Conservation (phyloP, 1,140 invertebrate species). For the Drosophila nebulosa region DNA sequence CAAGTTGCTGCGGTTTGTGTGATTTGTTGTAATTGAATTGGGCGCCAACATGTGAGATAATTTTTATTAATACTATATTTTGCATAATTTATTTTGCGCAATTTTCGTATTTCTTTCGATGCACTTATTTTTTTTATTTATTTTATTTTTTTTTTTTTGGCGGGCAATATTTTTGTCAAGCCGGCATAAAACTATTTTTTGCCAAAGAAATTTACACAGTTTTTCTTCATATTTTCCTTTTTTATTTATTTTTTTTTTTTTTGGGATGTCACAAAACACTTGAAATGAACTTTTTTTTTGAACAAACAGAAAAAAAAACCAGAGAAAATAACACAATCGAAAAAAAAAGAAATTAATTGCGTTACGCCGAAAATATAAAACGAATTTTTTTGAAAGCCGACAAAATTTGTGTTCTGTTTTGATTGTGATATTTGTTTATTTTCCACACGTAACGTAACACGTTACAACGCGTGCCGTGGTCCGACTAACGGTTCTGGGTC, state of each 20-base stretch:
- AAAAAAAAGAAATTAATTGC: not conserved
- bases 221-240: not conserved
- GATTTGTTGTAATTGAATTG: constrained; percentile 1
- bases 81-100: not conserved
- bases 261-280: not conserved
- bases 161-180: constrained; percentile 37
- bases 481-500: constrained; percentile 1
- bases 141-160: constrained; percentile 14
- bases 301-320: not conserved
- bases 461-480: constrained; percentile 11
- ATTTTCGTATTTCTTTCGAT: not conserved
- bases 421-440: not conserved
- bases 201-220: constrained; percentile 10
- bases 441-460: not conserved
- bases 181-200: constrained; percentile 21
- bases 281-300: not conserved
- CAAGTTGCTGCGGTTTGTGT: not conserved
- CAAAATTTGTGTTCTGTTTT: constrained; percentile 11
- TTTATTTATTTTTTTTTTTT: not conserved
- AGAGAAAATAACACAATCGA: not conserved
- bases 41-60: not conserved
- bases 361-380: too few species aligned
- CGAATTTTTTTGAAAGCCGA: too few species aligned
- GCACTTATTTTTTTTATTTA: not conserved
- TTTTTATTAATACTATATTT: not conserved